A percentile compares a stretch with the other conserved stretches of the same genome.
phyloP scores from a whole-genome alignment of 1,140 invertebrate species.

The Camponotus vicinus region DNA sequence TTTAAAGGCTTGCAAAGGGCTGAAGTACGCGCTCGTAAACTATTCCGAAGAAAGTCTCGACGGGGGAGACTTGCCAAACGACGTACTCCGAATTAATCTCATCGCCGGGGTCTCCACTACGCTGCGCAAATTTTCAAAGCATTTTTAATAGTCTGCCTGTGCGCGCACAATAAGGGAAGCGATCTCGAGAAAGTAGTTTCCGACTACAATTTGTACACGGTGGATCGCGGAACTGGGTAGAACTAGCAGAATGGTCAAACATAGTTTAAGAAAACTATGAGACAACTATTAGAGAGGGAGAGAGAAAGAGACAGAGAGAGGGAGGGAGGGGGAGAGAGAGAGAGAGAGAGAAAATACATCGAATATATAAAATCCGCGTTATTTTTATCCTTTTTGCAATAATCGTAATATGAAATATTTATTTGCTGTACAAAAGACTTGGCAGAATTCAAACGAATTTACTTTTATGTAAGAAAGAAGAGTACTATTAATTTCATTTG shows the following conservation, averaged over 20 bases:
- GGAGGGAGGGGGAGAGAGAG: not conserved
- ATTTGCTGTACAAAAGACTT: not conserved
- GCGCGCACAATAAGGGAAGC: conserved; percentile 37
- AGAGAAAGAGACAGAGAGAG: too few species aligned
- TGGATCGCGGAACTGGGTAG: not conserved
- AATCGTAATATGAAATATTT: not conserved
- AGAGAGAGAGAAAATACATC: not conserved
- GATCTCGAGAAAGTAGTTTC: conserved; percentile 43
- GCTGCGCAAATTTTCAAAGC: conserved; percentile 45
- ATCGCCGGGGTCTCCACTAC: not conserved
- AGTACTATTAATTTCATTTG: not conserved
- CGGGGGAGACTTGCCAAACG: conserved; percentile 25
- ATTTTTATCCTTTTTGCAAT: conserved; percentile 9
- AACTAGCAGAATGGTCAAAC: not conserved
- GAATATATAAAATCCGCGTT: not conserved
- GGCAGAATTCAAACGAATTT: not conserved
- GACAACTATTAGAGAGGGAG: conserved; percentile 11
- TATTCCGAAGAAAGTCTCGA: conserved; percentile 41
- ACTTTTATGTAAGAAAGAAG: not conserved
- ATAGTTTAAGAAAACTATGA: conserved; percentile 51
- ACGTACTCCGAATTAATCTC: conserved; percentile 52
- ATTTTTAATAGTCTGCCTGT: conserved; percentile 41
- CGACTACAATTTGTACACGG: conserved; percentile 39
- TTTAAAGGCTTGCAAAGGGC: conserved; percentile 44
- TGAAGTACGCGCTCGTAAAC: conserved; percentile 44